Conservation (phyloP, 1,140 invertebrate species). For the Drosophila kohkoa region DNA sequence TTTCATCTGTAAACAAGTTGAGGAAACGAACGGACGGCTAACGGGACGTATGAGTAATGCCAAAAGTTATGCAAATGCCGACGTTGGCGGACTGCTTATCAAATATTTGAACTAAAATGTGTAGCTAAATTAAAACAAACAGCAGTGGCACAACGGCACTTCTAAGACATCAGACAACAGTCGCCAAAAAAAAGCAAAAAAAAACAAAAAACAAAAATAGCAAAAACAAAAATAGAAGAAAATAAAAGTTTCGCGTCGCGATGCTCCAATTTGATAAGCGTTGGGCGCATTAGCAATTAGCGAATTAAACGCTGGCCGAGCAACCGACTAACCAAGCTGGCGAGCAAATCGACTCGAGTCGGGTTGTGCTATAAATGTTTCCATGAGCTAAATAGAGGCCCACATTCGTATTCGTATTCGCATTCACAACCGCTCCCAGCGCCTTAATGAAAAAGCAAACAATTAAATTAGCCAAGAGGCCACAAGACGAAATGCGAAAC, state of each 20-base stretch:
- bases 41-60: slow-evolving; percentile 73
- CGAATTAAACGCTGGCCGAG: slow-evolving; percentile 69
- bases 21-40: slow-evolving; percentile 13
- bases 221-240: slow-evolving; percentile 48
- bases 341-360: slow-evolving; percentile 4
- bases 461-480: slow-evolving; percentile 82
- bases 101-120: slow-evolving; percentile 80
- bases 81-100: slow-evolving; percentile 59
- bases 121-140: slow-evolving; percentile 76
- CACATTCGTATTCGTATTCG: slow-evolving; percentile 31
- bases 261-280: slow-evolving; percentile 83
- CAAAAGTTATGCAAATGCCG: slow-evolving; percentile 61
- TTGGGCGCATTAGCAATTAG: slow-evolving; percentile 76
- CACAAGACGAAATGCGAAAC: slow-evolving; percentile 64
- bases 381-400: slow-evolving; percentile 73
- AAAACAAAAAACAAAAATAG: slow-evolving; percentile 8
- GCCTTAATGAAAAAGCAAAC: slow-evolving; percentile 78
- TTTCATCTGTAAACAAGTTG: slow-evolving; percentile 53
- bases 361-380: slow-evolving; percentile 75
- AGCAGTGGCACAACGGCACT: slow-evolving; percentile 30
- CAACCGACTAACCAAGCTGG: slow-evolving; percentile 25
- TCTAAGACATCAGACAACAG: slow-evolving; percentile 48
- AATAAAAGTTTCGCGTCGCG: slow-evolving; percentile 57
- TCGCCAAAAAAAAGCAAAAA: slow-evolving; percentile 44
- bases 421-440: slow-evolving; percentile 27